These are phyloP conservation scores for Aplochiton taeniatus DNA, from an alignment of 2,797 vertebrate species.

Conservation along the genomic window DNA sequence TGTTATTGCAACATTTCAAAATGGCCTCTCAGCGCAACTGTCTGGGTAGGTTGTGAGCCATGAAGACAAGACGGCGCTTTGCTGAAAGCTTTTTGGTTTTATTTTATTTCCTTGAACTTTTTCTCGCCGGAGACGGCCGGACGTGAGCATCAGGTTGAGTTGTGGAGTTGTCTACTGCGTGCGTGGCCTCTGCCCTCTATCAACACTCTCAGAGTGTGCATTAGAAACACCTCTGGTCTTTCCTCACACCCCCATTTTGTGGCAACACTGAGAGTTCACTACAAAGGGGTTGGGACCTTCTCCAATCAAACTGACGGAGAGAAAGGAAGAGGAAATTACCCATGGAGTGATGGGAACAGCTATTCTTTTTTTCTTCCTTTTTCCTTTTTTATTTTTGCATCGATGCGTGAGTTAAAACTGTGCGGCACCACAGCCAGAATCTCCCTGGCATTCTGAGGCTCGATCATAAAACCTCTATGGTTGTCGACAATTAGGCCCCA, in stretches of 20 bases:
- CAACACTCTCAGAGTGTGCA: background rate
- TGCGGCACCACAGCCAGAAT: slow-evolving; percentile 15
- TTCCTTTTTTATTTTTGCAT: slow-evolving; percentile 16
- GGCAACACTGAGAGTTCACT: background rate
- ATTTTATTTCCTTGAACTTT: background rate
- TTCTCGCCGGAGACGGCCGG: background rate
- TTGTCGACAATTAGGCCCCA: slow-evolving; percentile 47
- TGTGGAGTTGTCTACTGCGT: background rate
- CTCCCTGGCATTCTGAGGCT: slow-evolving; percentile 36
- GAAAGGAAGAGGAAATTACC: slow-evolving; percentile 8
- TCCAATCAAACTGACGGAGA: background rate
- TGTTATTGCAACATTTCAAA: background rate
- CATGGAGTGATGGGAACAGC: slow-evolving; percentile 6
- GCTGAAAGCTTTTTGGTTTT: too few relatives aligned
- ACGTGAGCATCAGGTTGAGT: background rate
- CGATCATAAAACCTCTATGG: slow-evolving; percentile 26
- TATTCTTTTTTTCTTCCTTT: slow-evolving; percentile 11
- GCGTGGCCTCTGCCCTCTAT: background rate
- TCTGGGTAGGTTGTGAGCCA: background rate
- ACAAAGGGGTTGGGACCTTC: background rate
- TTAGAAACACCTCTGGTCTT: background rate
- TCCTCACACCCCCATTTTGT: background rate
- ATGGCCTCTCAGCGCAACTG: background rate
- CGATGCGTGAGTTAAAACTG: slow-evolving; percentile 32
- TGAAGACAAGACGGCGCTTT: background rate